Base-by-base conservation (phyloP, 2,888 invertebrate genomes). In the Sinhomidia bicolor region DNA sequence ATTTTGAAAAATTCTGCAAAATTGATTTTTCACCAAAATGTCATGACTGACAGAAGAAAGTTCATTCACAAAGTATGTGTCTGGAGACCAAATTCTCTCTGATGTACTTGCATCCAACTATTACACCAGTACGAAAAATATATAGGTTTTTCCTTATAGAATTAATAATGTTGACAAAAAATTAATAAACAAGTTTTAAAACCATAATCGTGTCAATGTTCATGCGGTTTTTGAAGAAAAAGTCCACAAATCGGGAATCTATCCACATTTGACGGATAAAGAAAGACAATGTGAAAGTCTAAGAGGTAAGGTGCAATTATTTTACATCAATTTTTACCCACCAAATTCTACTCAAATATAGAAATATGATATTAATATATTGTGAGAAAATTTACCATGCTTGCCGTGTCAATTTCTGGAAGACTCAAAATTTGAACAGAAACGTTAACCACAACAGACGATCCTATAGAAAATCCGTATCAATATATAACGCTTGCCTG, bases 131-230 rank as follows among this genome's bases (percentile, higher is more conserved):
- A 3, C 12, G 32, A 32, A 68, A 29, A 29, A n/a, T 41, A 5
- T 12, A 1, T 7, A 65, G 6, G 65, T 20, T 20, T 65, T 62
- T 23, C 32, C 17, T 17, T 36, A 20, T 14, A 68, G 36, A 36
- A 17, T 14, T 20, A 20, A 41, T 65, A 5, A 5, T n/a, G 5
- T 41, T 71, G 17, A 9, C 9, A 41, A 12, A 47, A 47, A 47
- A 41, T 44, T 20, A 0, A 7, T 36, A 1, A 44, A 44, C 44
- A 20, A 82, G n/a, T n/a, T n/a, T n/a, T n/a, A n/a, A n/a, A n/a
- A n/a, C 82, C 68, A 51, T 82, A 20, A 83, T 74, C 3, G 83
- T 83, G 14, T 83, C 83, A 41, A 83, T 74, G 26, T 83, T 83
- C 41, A 71, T 32, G n/a, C 83, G 47, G 32, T 74, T 83, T n/a